Base-by-base conservation (phyloP, 2,113 vertebrate species). In the Cariama cristata region DNA sequence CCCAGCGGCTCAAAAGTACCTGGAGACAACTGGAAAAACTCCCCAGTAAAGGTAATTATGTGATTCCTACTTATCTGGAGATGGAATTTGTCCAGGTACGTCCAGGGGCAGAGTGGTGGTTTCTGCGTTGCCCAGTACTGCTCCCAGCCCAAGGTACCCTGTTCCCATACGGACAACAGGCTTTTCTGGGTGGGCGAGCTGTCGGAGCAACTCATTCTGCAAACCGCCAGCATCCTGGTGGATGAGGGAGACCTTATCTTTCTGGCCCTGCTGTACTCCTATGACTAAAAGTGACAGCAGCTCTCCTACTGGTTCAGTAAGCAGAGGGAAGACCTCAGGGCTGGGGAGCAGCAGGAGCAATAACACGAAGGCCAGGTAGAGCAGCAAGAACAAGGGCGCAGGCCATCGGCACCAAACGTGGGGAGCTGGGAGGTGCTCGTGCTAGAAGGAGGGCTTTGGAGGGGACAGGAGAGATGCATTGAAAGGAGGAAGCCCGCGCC, bases 401-500 rank as follows among this genome's bases (percentile, higher is more conserved):
- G 20, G 49, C 16, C n/a, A 45, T 0, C 64, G 62, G 12, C 22
- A 58, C 24, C 32, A 35, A 38, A 74, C 0, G 2, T 32, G 32
- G 59, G 55, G 38, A 86, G 30, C 20, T 5, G 38, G 52, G 90
- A 73, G 40, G 49, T 74, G 73, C 52, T 56, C 3, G 1, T 40
- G 32, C 56, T 68, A 62, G 27, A 77, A 87, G 62, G 45, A 93
- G 32, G 59, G 13, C 50, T 69, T 42, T 3, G 24, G 83, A 62
- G 76, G 32, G 68, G 59, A 32, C 35, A 23, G 75, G 32, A 76
- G 45, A 79, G 63, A n/a, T 35, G 26, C 23, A 26, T 21, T 8
- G 27, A n/a, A 63, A 68, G 30, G 50, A 62, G 35, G 44, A 90
- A 86, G 47, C 13, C 60, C 2, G 14, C 0, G 0, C 32, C 3